Base-by-base conservation (phyloP, 64 coral and sea anemone species). In the Pachyseris speciosa region DNA sequence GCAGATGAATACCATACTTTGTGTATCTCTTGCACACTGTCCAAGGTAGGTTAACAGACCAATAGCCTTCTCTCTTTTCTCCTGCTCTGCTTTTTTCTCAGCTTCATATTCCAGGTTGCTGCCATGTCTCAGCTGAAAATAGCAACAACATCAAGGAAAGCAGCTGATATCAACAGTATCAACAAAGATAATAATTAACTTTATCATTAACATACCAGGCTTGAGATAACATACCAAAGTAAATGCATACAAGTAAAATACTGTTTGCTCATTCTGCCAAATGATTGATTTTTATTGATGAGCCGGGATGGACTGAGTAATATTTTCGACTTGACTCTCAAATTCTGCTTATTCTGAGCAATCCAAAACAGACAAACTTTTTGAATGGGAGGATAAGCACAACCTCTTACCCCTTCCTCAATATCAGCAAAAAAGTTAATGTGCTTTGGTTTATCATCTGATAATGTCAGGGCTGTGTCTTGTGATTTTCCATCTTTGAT, bases 351-450 rank as follows among this genome's bases (percentile, higher is more conserved):
- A n/a, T n/a, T n/a, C n/a, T n/a, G n/a, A n/a, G n/a, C n/a, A n/a
- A n/a, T n/a, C n/a, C n/a, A n/a, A n/a, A n/a, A n/a, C n/a, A n/a
- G n/a, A n/a, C n/a, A n/a, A n/a, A n/a, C n/a, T n/a, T n/a, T n/a
- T n/a, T n/a, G n/a, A n/a, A n/a, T n/a, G n/a, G n/a, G n/a, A n/a
- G n/a, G n/a, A n/a, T n/a, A n/a, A n/a, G n/a, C 9, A n/a, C 36
- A 22, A 83, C 39, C 64, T 66, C 92, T 87, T 38, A 99, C 97
- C 50, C 89, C 90, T 75, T 90, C 78, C 26, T 95, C 94, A 60
- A 92, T 91, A 30, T 99, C 97, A 52, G 95, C 72, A 93, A 99
- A 99, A 33, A 99, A 90, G 65, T 99, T 99, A 19, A 99, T 78
- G 74, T 99, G 97, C 37, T 29, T 51, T 43, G 72, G 41, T 29